Conservation (phyloP, 2,888 invertebrate genomes). For the Caradrina clavipalpis region DNA sequence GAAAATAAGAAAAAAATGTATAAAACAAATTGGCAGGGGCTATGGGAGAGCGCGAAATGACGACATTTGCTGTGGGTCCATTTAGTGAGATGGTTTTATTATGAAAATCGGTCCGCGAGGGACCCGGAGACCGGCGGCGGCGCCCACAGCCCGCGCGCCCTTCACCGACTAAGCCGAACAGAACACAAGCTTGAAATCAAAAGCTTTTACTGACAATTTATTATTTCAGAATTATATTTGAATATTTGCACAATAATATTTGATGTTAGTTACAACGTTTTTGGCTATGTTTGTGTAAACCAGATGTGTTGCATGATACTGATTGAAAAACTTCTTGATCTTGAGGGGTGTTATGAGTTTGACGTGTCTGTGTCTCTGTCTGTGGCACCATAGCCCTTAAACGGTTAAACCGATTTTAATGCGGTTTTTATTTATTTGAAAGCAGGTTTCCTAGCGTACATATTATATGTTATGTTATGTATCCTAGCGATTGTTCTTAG, state of each 20-base stretch:
- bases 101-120: conserved; percentile 82
- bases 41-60: conserved; percentile 69
- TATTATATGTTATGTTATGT: too few relatives aligned
- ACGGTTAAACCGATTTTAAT: too few relatives aligned
- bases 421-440: too few relatives aligned
- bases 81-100: conserved; percentile 85
- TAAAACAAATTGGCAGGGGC: conserved; percentile 79
- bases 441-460: too few relatives aligned
- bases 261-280: background rate
- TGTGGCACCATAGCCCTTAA: too few relatives aligned
- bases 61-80: conserved; percentile 76
- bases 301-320: too few relatives aligned
- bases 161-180: conserved; percentile 32
- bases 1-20: conserved; percentile 65
- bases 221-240: background rate
- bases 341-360: too few relatives aligned
- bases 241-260: background rate
- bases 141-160: conserved; percentile 13
- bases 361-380: too few relatives aligned
- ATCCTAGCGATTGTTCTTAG: too few relatives aligned
- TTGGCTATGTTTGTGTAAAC: background rate
- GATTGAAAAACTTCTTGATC: too few relatives aligned
- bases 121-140: conserved; percentile 50
- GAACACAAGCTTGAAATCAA: conserved; percentile 20
- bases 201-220: conserved; percentile 31